These are phyloP conservation scores for Aphodius sticticus DNA, from an alignment of 2,888 invertebrate species.

Conservation along the genomic window DNA sequence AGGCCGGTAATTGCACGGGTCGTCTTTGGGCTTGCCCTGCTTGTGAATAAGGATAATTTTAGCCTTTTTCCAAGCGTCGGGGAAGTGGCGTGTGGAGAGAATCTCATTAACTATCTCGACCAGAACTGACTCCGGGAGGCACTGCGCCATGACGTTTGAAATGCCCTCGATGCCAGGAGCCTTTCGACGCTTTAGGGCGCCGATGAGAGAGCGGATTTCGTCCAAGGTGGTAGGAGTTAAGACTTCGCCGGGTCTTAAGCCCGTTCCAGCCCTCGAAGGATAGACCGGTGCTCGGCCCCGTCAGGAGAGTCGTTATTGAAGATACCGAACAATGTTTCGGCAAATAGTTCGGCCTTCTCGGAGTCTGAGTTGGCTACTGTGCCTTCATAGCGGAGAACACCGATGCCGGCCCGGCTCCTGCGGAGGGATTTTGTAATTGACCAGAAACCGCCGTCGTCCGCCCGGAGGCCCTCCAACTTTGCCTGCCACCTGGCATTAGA, in stretches of 20 bases:
- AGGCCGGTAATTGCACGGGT: neutral
- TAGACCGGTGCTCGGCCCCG: neutral
- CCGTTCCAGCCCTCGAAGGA: neutral
- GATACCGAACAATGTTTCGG: neutral
- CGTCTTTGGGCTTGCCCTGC: neutral
- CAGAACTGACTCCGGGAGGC: neutral
- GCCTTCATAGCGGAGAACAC: neutral
- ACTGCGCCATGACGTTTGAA: neutral
- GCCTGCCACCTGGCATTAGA: neutral
- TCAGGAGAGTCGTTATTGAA: neutral
- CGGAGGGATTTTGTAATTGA: neutral
- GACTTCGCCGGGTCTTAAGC: neutral
- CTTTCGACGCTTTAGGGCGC: neutral
- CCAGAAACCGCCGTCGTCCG: neutral
- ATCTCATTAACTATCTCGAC: neutral
- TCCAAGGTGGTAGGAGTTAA: neutral
- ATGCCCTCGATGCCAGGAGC: constrained; percentile 5
- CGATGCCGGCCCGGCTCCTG: neutral
- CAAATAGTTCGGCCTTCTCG: neutral
- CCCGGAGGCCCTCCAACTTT: neutral
- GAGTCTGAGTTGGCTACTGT: neutral
- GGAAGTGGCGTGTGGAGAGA: neutral
- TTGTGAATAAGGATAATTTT: constrained; percentile 7
- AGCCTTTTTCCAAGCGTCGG: neutral
- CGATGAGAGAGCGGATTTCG: neutral